Conservation (phyloP, 2,113 vertebrate genomes). For the Nibea albiflora region DNA sequence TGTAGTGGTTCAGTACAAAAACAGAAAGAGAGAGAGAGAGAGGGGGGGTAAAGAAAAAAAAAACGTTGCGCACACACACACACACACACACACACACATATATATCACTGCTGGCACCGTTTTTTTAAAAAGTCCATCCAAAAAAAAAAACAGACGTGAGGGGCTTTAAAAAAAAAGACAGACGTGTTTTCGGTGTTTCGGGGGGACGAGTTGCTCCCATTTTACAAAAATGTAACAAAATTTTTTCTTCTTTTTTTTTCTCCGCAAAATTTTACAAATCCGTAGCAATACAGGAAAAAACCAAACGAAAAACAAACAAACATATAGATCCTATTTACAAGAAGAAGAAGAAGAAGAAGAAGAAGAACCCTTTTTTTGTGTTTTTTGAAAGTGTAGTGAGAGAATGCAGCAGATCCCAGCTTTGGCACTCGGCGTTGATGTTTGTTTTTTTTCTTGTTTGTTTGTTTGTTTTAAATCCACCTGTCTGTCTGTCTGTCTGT, state of each 20-base stretch:
- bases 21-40: conserved; percentile 26
- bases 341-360: conserved; percentile 61
- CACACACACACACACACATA: background rate
- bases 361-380: conserved; percentile 69
- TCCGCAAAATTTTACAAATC: conserved; percentile 88
- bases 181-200: conserved; percentile 7
- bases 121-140: conserved; percentile 49
- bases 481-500: background rate
- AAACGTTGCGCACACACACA: conserved; percentile 2
- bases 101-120: conserved; percentile 49
- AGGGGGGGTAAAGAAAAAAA: background rate
- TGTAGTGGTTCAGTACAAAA: conserved; percentile 74
- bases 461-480: conserved; percentile 56
- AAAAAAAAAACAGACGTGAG: conserved; percentile 63
- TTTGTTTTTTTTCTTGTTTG: conserved; percentile 29
- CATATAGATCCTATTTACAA: conserved; percentile 84
- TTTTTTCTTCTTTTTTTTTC: conserved; percentile 74
- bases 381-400: conserved; percentile 69
- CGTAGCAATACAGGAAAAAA: conserved; percentile 84
- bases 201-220: conserved; percentile 74
- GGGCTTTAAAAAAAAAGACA: background rate
- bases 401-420: conserved; percentile 89
- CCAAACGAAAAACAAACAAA: conserved; percentile 55
- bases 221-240: conserved; percentile 93
- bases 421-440: conserved; percentile 89